Evolutionary conservation across 2,888 invertebrate species (phyloP), one percentile per base, ranked within the genome.

Genomic region (Scaptomyza tumidula): DNA sequence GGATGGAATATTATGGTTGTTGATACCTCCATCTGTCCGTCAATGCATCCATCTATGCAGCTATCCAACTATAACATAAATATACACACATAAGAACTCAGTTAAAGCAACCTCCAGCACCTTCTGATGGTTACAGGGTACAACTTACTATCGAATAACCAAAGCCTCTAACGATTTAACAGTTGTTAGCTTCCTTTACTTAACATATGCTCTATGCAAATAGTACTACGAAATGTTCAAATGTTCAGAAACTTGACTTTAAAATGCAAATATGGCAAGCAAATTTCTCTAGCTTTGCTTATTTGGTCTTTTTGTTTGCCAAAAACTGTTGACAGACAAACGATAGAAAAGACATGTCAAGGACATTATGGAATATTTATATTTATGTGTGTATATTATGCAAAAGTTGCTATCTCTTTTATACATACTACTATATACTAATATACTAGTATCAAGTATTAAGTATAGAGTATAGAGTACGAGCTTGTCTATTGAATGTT

Each of bases 201-300:
- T 24, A 19, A 19, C 19, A 1, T 19, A 19, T 50, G 50, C n/a
- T 14, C n/a, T 14, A 14, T 52, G 35, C 37, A 45, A 66, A 45
- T 27, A 27, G 27, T 66, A 19, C 19, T 19, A 19, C 24, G 5
- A 3, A 24, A 24, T 24, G 24, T 5, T 24, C 24, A 24, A 24
- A 27, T 54, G 24, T 16, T 14, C 37, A 6, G 6, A 29, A 37
- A 52, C 39, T 29, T 24, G 39, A 57, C 46, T 53, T 33, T 13
- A 14, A 53, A 48, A 67, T 67, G 53, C 52, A 67, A 67, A 65
- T 49, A n/a, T 31, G 70, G 43, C 63, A 39, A 48, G 39, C 16
- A 19, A 19, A 37, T 27, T 33, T 27, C 33, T 24, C n/a, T 29
- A 1, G 11, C 6, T 13, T 24, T 11, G 3, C n/a, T 31, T 16